phyloP scores from a whole-genome alignment of 1,140 invertebrate genomes.

The Drosophila takahashii region DNA sequence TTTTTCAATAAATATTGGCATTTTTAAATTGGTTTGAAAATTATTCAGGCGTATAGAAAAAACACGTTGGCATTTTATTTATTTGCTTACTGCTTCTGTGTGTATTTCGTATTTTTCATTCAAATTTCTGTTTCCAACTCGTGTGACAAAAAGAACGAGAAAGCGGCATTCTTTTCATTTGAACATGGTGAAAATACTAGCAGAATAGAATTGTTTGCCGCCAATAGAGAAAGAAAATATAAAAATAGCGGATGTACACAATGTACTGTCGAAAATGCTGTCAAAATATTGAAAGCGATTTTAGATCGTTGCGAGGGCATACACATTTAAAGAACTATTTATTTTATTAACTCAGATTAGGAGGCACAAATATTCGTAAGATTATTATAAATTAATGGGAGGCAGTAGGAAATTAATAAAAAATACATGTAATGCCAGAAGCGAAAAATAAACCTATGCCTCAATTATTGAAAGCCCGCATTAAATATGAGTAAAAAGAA shows the following conservation, averaged over 20 bases:
- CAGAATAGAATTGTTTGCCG: conserved; percentile 51
- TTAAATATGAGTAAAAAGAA: conserved; percentile 6
- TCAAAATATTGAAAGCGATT: conserved; percentile 4
- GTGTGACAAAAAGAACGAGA: conserved; percentile 61
- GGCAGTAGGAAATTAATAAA: neutral
- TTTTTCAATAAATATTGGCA: conserved; percentile 79
- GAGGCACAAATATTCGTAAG: no score
- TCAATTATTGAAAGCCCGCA: conserved; percentile 52
- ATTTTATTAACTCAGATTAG: no score
- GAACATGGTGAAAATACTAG: conserved; percentile 27
- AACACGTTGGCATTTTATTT: conserved; percentile 73
- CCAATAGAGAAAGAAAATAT: conserved; percentile 37
- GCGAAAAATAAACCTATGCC: neutral
- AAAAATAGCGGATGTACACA: conserved; percentile 9
- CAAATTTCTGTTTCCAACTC: conserved; percentile 41
- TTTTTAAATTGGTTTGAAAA: conserved; percentile 75
- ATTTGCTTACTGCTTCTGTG: conserved; percentile 46
- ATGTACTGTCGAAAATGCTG: conserved; percentile 15
- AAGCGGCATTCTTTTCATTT: conserved; percentile 24
- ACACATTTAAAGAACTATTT: conserved; percentile 4
- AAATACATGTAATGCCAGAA: neutral
- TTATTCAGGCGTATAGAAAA: conserved; percentile 73
- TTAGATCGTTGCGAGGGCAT: neutral
- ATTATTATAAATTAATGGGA: neutral
- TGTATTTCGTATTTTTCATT: conserved; percentile 28